These are phyloP conservation scores for Sussaba pulchella DNA, from an alignment of 2,888 invertebrate genomes.

Conservation along the genomic window DNA sequence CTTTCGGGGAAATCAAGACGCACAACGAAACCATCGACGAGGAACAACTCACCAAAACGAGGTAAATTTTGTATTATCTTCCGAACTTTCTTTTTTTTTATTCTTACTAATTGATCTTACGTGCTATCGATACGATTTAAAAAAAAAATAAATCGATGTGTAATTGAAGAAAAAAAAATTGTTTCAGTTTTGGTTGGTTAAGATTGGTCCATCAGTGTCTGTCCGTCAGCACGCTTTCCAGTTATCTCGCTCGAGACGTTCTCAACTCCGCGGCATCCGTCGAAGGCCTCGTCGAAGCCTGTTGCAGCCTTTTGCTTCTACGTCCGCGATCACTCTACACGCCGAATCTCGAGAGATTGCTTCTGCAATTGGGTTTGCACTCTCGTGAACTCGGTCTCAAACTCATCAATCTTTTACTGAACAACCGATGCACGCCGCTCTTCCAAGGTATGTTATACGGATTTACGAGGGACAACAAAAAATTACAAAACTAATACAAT, in stretches of 20 bases:
- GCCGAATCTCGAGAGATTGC: slow-evolving; percentile 88
- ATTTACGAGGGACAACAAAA: no score
- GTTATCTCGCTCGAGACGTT: slow-evolving; percentile 84
- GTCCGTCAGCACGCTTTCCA: slow-evolving; percentile 83
- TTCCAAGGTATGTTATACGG: slow-evolving; percentile 75
- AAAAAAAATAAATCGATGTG: slow-evolving; percentile 31
- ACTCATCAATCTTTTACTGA: slow-evolving; percentile 86
- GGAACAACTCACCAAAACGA: slow-evolving; percentile 86
- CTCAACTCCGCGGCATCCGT: slow-evolving; percentile 88
- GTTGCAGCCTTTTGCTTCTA: slow-evolving; percentile 90
- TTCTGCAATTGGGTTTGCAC: slow-evolving; percentile 89
- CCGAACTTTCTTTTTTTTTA: background rate
- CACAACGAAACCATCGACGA: slow-evolving; percentile 85
- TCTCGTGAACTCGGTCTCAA: slow-evolving; percentile 87
- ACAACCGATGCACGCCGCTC: slow-evolving; percentile 84
- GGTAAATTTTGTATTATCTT: slow-evolving; percentile 74
- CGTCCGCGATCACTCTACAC: slow-evolving; percentile 88
- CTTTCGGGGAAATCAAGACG: slow-evolving; percentile 87
- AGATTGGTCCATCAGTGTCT: slow-evolving; percentile 92
- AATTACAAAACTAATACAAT: no score
- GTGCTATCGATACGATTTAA: background rate
- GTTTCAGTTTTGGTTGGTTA: slow-evolving; percentile 92
- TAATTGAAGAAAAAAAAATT: slow-evolving; percentile 31
- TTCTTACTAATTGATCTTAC: background rate
- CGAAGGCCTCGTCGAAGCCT: slow-evolving; percentile 89